Base-by-base conservation (phyloP, 2,113 vertebrate species). In the Entelurus aequoreus region DNA sequence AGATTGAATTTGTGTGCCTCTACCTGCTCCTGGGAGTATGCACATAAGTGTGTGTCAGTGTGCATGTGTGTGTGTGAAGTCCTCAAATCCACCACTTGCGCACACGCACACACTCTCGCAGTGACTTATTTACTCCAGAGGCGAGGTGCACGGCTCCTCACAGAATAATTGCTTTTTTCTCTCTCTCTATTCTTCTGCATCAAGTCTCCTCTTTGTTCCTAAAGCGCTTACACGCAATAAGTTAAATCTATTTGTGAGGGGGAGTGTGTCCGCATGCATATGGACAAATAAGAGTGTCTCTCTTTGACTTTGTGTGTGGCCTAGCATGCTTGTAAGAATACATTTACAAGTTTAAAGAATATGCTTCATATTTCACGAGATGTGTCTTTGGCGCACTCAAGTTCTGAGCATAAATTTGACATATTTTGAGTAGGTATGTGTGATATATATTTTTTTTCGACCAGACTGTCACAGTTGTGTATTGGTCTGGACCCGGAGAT, bases 51-150 rank as follows among this genome's bases (percentile, higher is more conserved):
- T 76, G 37, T 71, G 28, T 28, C 28, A 28, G 28, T 28, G 28
- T 28, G 28, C 21, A 28, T 28, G 21, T 58, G 12, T 49, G 5
- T 74, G 64, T 72, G 68, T 54, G 54, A 13, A 51, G 42, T n/a
- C 15, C 54, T 74, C 48, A 61, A 68, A 68, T 79, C 53, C 28
- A 28, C 28, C 28, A 2, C 28, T 28, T 68, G 63, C 69, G 46
- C 53, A 54, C 52, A 65, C 79, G 77, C 75, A 36, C 78, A 80
- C 78, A 75, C 67, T 49, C 71, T 64, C 69, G 42, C 59, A 72
- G 65, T 81, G 82, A 82, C 83, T 87, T 87, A 85, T 87, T 90
- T 88, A 85, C 87, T 85, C 76, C 78, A 75, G 77, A 88, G 80
- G 72, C 65, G 56, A 86, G 83, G 80, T 81, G 81, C 73, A 66